Evolutionary conservation across 2,888 invertebrate species (phyloP).

Genomic region (Stratiomys singularior): DNA sequence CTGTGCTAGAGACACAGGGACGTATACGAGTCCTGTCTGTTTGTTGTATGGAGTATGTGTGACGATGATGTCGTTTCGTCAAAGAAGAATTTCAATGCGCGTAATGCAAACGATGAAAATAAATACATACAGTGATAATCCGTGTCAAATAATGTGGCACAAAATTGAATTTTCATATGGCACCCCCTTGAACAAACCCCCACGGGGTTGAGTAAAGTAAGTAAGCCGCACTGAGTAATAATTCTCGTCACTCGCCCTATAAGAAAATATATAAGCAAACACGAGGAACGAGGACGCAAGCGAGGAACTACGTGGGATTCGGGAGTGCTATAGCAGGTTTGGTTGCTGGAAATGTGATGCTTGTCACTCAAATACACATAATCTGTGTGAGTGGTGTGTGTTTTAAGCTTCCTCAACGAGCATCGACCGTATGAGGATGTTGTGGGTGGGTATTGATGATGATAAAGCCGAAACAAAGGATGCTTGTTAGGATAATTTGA

Average conservation of each 20-base stretch:
- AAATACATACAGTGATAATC: slow-evolving; percentile 48
- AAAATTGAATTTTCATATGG: slow-evolving; percentile 65
- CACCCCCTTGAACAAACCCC: slow-evolving; percentile 48
- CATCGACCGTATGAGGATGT: not conserved
- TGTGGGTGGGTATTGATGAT: not conserved
- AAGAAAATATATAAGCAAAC: not conserved
- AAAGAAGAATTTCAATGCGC: slow-evolving; percentile 3
- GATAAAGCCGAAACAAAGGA: no score
- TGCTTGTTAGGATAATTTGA: not conserved
- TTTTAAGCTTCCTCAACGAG: slow-evolving; percentile 41
- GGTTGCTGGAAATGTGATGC: slow-evolving; percentile 34
- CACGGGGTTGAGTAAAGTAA: slow-evolving; percentile 45
- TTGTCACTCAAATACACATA: slow-evolving; percentile 51
- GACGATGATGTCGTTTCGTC: slow-evolving; percentile 37
- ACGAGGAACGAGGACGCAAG: no score
- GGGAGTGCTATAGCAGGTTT: not conserved
- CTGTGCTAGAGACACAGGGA: slow-evolving; percentile 4
- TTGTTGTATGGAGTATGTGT: not conserved
- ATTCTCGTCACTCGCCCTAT: slow-evolving; percentile 14
- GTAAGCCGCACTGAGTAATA: slow-evolving; percentile 37
- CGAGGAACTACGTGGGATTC: not conserved
- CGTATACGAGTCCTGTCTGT: not conserved
- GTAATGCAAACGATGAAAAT: slow-evolving; percentile 37
- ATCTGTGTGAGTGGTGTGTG: slow-evolving; percentile 48
- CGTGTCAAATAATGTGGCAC: slow-evolving; percentile 60